Base-by-base conservation (phyloP, 37 sponge, comb jelly and placozoan species). In the Tethya wilhelma region DNA sequence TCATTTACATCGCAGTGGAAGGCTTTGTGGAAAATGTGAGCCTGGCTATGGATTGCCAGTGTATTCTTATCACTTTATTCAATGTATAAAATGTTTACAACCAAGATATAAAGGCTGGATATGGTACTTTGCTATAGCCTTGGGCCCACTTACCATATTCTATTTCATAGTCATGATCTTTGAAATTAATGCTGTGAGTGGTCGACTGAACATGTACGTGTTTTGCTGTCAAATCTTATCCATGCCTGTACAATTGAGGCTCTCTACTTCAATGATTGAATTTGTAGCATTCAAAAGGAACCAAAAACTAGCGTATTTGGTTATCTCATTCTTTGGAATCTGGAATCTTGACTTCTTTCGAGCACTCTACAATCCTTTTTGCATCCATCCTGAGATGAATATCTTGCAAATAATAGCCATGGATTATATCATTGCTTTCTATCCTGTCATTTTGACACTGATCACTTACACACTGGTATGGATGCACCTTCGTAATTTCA, bases 291-390 rank as follows among this genome's bases (percentile, higher is more conserved):
- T 8, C 7, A 17, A 60, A 6, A 7, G 23, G 30, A 22, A 46
- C 6, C 20, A n/a, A n/a, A n/a, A n/a, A n/a, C n/a, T n/a, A n/a
- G n/a, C n/a, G n/a, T n/a, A n/a, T n/a, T n/a, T n/a, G 7, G 11
- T 43, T 7, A 49, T 20, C 6, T 9, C 44, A 22, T 40, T 36
- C 4, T 69, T 34, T 31, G 20, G 29, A 7, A 72, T 72, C 7
- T 72, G 73, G 73, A 72, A 45, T 23, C 32, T 72, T 11, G 73
- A 72, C 20, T 69, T 69, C 43, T 69, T 69, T 36, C 33, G 43
- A 7, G 20, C 53, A 30, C 33, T 72, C 56, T 30, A 43, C 8
- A n/a, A 49, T 14, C 56, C 53, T 8, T 45, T 72, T 23, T 72
- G 73, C 73, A n/a, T 72, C 12, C n/a, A n/a, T n/a, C 70, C 70